A percentile compares a stretch with the other conserved stretches of the same genome.
Evolutionary conservation across 2,797 vertebrate species (phyloP).

Genomic region (Phataginus tricuspis): DNA sequence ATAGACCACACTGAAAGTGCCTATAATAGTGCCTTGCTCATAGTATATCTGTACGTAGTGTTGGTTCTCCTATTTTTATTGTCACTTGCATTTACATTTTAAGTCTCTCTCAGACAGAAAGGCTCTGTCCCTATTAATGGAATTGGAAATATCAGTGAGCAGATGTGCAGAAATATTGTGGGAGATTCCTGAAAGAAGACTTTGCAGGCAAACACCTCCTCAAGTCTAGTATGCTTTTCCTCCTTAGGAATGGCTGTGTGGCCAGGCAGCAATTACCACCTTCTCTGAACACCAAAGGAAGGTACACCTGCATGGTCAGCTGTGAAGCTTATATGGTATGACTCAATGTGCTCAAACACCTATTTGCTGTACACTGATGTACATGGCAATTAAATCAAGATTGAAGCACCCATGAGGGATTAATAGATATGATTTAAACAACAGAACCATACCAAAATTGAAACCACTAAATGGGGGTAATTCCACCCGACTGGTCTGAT

Average conservation of each 20-base stretch:
- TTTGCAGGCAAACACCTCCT: conserved; percentile 57
- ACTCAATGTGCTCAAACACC: neutral
- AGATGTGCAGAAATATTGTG: conserved; percentile 65
- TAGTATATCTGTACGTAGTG: neutral
- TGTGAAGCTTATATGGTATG: conserved; percentile 1
- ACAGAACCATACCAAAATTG: neutral
- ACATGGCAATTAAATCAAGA: neutral
- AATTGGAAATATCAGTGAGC: conserved; percentile 59
- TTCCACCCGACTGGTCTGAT: neutral
- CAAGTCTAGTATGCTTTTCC: conserved; percentile 17
- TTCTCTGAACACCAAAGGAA: conserved; percentile 47
- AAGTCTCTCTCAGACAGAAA: conserved; percentile 51
- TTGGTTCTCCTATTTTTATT: conserved; percentile 32
- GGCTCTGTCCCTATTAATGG: conserved; percentile 37
- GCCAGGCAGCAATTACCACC: neutral
- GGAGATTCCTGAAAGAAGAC: conserved; percentile 63
- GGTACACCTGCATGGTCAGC: neutral
- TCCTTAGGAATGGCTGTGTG: neutral
- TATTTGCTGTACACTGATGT: neutral
- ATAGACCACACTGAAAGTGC: neutral
- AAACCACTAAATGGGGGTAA: neutral
- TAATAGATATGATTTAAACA: neutral
- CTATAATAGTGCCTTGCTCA: conserved; percentile 1
- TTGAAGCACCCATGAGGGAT: neutral
- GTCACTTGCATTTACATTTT: conserved; percentile 50